Base-by-base conservation (phyloP, 2,113 vertebrate genomes). In the Xiphophorus hellerii region DNA sequence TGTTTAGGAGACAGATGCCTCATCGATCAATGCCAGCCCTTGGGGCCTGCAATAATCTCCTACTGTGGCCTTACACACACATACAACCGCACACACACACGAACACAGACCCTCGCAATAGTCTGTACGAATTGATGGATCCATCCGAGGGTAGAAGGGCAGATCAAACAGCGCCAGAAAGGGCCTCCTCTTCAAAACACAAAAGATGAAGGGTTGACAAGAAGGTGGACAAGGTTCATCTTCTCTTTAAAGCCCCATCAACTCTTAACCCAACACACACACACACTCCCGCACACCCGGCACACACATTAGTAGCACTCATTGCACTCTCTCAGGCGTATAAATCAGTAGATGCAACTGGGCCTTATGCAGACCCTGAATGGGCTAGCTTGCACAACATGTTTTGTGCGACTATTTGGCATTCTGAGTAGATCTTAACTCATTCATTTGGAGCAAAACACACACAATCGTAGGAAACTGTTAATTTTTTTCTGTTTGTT, bases 11-110 rank as follows among this genome's bases (percentile, higher is more conserved):
- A 90, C 91, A 93, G 88, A 93, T 91, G 90, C 76, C 80, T 86
- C 92, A 93, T 94, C 92, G 76, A 94, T 95, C 94, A 95, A 87
- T 93, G 92, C 91, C 91, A 93, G 89, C 89, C 51, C 69, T n/a
- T 58, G 89, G 83, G 90, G 90, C 87, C 81, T 70, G 54, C 66
- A 78, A 85, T 88, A 91, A 91, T 89, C 89, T 87, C 88, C 90
- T 87, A 87, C 84, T 84, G 85, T 90, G 86, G 77, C 75, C 78
- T 82, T 76, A 76, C 51, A 39, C 35, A 73, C 62, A 51, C 35
- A 78, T 54, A 73, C 69, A 68, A n/a, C n/a, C n/a, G n/a, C 25
- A 33, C 31, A 20, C 33, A 68, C 28, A 33, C n/a, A n/a, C n/a
- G n/a, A n/a, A 22, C 22, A 27, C 62, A 28, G 28, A 61, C 31